phyloP scores from a whole-genome alignment of 2,797 vertebrate genomes.

The Karalla daura region DNA sequence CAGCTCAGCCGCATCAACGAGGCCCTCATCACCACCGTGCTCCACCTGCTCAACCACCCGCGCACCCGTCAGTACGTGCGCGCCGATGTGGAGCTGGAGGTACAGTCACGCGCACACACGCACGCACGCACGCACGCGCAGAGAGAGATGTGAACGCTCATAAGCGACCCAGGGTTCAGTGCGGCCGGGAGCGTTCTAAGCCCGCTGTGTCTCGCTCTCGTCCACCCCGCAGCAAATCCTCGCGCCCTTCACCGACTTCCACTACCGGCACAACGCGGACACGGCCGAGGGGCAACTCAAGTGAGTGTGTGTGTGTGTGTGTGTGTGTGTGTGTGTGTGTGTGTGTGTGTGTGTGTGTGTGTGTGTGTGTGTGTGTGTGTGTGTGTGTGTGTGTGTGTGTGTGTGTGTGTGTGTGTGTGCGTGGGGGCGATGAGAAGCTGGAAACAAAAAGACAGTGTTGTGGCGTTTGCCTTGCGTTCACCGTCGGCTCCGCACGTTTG shows the following conservation, averaged over 20 bases:
- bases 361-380: conserved; percentile 58
- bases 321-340: conserved; percentile 56
- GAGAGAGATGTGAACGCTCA: conserved; percentile 3
- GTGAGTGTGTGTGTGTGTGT: conserved; percentile 87
- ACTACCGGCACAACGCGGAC: conserved; percentile 99
- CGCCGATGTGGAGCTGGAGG: conserved; percentile 96
- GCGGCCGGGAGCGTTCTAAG: conserved; percentile 1
- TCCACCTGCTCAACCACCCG: conserved; percentile 98
- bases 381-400: conserved; percentile 84
- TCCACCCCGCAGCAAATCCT: conserved; percentile 91
- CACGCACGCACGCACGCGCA: conserved; percentile 3
- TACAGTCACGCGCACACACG: conserved; percentile 52
- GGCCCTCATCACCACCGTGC: conserved; percentile 97
- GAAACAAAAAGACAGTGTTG: conserved; percentile 52
- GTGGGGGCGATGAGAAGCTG: conserved; percentile 5
- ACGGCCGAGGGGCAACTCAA: conserved; percentile 96
- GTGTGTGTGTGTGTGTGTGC: conserved; percentile 56
- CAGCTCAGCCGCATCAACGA: conserved; percentile 98
- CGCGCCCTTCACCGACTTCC: conserved; percentile 98
- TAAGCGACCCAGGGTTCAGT: no score
- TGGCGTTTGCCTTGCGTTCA: conserved; percentile 59
- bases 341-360: conserved; percentile 86
- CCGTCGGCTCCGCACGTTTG: conserved; percentile 39
- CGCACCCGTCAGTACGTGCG: conserved; percentile 96
- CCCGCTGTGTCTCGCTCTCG: conserved; percentile 5